phyloP scores from a whole-genome alignment of 1,140 invertebrate genomes.

The Colletes gigas region DNA sequence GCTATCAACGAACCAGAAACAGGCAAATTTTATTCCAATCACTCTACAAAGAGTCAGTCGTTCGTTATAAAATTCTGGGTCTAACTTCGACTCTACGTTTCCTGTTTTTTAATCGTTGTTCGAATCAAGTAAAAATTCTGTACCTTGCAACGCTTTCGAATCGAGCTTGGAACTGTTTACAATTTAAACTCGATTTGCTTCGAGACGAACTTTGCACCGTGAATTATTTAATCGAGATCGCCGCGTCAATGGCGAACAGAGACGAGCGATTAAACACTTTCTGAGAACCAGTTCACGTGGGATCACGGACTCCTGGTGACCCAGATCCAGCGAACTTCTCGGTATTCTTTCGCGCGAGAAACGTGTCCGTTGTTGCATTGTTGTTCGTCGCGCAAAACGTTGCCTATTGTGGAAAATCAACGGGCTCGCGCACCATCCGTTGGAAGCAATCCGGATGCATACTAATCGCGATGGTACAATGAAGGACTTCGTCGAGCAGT shows the following conservation, averaged over 20 bases:
- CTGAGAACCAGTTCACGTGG: conserved; percentile 7
- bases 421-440: background rate
- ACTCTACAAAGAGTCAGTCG: too few species aligned
- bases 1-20: too few species aligned
- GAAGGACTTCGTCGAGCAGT: background rate
- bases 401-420: background rate
- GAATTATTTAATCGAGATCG: too few species aligned
- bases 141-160: too few species aligned
- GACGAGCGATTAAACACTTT: background rate
- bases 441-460: background rate
- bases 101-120: too few species aligned
- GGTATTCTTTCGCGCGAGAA: background rate
- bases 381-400: background rate
- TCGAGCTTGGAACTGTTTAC: too few species aligned
- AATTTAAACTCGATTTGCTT: too few species aligned
- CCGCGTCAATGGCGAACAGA: background rate
- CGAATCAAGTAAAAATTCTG: too few species aligned
- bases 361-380: background rate
- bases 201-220: too few species aligned
- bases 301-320: background rate
- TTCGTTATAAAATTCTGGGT: too few species aligned
- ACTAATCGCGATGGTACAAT: background rate
- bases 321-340: conserved; percentile 1
- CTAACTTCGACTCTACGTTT: too few species aligned
- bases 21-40: too few species aligned